These are phyloP conservation scores for Acleris sparsana DNA, from an alignment of 2,888 invertebrate genomes.

Conservation along the genomic window DNA sequence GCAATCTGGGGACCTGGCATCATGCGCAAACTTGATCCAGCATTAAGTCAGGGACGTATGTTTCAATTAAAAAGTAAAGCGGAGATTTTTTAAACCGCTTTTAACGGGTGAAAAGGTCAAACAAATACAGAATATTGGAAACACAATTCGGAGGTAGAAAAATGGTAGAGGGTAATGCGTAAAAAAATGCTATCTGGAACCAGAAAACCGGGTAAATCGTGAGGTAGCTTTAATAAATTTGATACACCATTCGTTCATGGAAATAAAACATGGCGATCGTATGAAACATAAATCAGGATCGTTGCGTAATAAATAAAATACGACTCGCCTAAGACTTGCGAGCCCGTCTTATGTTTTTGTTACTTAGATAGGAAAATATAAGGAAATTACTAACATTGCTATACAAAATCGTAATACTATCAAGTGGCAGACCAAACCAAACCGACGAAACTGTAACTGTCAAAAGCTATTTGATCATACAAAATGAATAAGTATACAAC, in stretches of 20 bases:
- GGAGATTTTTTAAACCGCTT: constrained; percentile 45
- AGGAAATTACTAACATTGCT: too few relatives aligned
- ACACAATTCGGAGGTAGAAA: too few relatives aligned
- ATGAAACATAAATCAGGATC: constrained; percentile 10
- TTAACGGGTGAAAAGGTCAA: constrained; percentile 2
- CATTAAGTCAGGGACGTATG: constrained; percentile 53
- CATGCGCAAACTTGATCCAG: constrained; percentile 52
- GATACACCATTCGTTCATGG: neutral
- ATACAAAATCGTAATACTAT: too few relatives aligned
- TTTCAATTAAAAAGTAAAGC: constrained; percentile 57
- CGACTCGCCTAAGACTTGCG: constrained; percentile 5
- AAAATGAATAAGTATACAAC: too few relatives aligned
- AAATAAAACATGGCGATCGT: constrained; percentile 11
- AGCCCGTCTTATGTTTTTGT: neutral
- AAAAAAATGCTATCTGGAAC: too few relatives aligned
- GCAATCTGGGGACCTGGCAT: constrained; percentile 38
- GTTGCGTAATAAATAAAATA: constrained; percentile 12
- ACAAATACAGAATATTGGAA: neutral
- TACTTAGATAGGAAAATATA: neutral
- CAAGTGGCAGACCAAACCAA: too few relatives aligned
- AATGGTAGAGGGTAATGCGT: too few relatives aligned
- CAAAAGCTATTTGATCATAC: too few relatives aligned
- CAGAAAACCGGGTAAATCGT: too few relatives aligned
- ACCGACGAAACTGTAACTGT: too few relatives aligned
- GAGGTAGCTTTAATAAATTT: neutral